Base-by-base conservation (phyloP, 2,888 invertebrate species). In the Ophioninae sp. region DNA sequence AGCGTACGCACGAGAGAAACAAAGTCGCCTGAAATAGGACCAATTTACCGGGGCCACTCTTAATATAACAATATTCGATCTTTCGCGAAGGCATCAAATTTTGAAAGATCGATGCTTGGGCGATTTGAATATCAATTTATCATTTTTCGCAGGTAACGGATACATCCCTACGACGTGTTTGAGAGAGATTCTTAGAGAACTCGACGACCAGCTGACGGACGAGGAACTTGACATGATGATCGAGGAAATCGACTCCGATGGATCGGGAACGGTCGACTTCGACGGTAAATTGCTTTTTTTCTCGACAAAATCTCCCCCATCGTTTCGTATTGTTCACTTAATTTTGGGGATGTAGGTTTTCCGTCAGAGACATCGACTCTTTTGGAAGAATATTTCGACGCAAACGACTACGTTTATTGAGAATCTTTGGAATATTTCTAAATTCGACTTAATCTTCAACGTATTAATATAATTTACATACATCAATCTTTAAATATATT, bases 261-360 rank as follows among this genome's bases (percentile, higher is more conserved):
- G 99, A 91, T 99, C 98, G 90, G 99, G 99, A 90, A 99, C 99
- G 86, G 99, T 99, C 90, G 99, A 99, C 94, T 99, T 99, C 93
- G 99, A 99, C 95, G 99, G 99, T 99, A 93, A 93, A 50, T 39
- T 57, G 7, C 8, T 79, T 17, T 67, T 72, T 70, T 41, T 44
- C 17, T 50, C 13, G 50, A 17, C 6, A 17, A 50, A 50, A 17
- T 50, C 50, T 17, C 13, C 5, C 5, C 17, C n/a, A n/a, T n/a
- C n/a, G n/a, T n/a, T 50, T 17, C 41, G 41, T 8, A 41, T 41
- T 41, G 7, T 7, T 8, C 41, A 8, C 8, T 1, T 41, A 8
- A 8, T 8, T 50, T 17, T 50, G 50, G 13, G 50, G 1, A 50
- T 50, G 50, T 50, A 6, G 50, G 13, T 50, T 50, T 5, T 30